Percentiles rank a stretch among this genome's conserved stretches.
phyloP scores from a whole-genome alignment of 2,888 invertebrate species.

The Erpobdella octoculata region DNA sequence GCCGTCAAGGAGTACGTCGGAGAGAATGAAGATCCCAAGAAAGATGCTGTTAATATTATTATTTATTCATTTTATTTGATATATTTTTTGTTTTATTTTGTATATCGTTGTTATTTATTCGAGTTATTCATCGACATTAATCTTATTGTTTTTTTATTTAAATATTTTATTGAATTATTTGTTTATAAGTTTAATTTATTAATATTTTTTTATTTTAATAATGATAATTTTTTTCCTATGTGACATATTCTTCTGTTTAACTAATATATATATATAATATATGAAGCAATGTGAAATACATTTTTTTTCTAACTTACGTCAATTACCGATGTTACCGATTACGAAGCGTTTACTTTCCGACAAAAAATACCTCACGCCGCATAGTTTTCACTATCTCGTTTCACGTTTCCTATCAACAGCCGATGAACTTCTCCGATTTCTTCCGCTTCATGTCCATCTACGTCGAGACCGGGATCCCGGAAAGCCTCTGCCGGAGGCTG shows the following conservation, averaged over 20 bases:
- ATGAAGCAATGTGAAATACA: no score
- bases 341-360: no score
- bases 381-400: not conserved
- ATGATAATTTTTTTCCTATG: no score
- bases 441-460: constrained; percentile 26
- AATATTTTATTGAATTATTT: no score
- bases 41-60: not conserved
- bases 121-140: no score
- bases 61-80: not conserved
- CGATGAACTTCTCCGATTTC: constrained; percentile 16
- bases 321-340: no score
- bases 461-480: constrained; percentile 3
- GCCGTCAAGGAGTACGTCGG: constrained; percentile 16
- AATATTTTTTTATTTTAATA: no score
- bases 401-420: not conserved
- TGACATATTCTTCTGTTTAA: no score
- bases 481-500: constrained; percentile 13
- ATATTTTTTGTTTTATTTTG: not conserved
- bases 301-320: no score
- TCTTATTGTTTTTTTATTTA: no score
- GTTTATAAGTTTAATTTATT: no score
- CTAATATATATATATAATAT: no score
- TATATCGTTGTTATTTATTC: not conserved
- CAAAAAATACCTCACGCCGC: not conserved
- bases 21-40: constrained; percentile 10